Evolutionary conservation across 2,113 vertebrate genomes (phyloP).

Genomic region (Dryoscopus gambensis): DNA sequence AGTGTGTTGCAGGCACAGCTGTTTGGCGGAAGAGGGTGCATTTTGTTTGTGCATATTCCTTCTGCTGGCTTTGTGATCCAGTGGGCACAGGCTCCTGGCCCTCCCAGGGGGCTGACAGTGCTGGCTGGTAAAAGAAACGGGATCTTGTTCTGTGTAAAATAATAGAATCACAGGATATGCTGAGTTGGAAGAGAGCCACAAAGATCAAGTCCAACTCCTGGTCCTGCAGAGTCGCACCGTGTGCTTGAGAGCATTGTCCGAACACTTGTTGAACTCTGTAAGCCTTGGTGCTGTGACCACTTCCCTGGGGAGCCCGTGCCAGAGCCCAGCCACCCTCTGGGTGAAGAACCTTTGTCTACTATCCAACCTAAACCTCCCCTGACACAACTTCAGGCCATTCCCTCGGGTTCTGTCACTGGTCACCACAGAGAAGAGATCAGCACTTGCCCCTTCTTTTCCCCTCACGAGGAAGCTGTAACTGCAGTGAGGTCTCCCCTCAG

Average conservation of each 20-base stretch:
- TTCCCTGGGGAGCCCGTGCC: background rate
- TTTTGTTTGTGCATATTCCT: background rate
- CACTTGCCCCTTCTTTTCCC: background rate
- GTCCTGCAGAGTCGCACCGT: background rate
- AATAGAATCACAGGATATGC: background rate
- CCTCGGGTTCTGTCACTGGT: background rate
- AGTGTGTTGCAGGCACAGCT: background rate
- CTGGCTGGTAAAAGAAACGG: background rate
- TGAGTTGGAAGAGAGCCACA: background rate
- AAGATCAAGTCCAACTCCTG: background rate
- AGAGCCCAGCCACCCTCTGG: background rate
- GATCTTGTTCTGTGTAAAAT: background rate
- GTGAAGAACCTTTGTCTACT: background rate
- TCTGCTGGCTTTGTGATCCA: accelerated
- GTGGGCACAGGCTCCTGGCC: background rate
- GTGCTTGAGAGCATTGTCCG: accelerated
- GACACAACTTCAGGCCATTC: background rate
- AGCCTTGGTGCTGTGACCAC: background rate
- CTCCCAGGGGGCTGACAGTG: accelerated
- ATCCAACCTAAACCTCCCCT: background rate
- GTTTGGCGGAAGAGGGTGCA: background rate
- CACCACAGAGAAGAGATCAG: background rate
- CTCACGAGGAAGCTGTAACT: accelerated
- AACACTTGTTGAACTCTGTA: background rate
- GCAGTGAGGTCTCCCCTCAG: background rate